Evolutionary conservation across 2,113 vertebrate species (phyloP), one percentile per base, ranked within the genome.

Genomic region (Anser cygnoides): DNA sequence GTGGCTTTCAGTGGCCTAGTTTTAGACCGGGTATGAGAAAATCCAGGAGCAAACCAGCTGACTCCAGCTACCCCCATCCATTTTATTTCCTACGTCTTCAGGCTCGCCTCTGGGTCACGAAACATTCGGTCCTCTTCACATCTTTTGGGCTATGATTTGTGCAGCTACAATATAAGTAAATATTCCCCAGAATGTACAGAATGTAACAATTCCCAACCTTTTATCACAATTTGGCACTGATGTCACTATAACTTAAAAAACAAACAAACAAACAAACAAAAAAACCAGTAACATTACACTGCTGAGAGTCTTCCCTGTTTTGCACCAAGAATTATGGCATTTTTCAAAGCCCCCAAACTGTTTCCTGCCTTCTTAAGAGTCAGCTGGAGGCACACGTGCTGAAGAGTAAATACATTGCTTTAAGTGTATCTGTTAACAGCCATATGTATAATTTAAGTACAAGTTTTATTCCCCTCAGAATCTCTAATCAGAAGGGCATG

Each of bases 401-500:
- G 39, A 68, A 90, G 87, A 91, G 91, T 76, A 91, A 93, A 92
- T 85, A 95, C 71, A 93, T 59, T 92, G 93, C 84, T 91, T 91
- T 92, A 95, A 92, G 50, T 35, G 71, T 94, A 87, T 95, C 96
- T 96, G 89, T 96, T 96, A 96, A 85, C 90, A 87, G 77, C 74
- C 78, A 43, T 70, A 93, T 89, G 89, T 95, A 91, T 83, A 68
- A 97, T 91, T 94, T 87, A 93, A 82, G 93, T 54, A 55, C 74
- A 91, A 92, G 81, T 95, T 94, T 92, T 94, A 95, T 92, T 92
- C 74, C 83, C 89, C 74, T 79, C 77, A 80, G 89, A 92, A 95
- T 25, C 37, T 71, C 66, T 87, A 29, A 66, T 84, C 77, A 1
- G 62, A 80, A 94, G 95, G 96, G 87, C 92, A 91, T 76, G 96